These are phyloP conservation scores for Sebastes hubbsi DNA, from an alignment of 2,797 vertebrate species.

Conservation along the genomic window DNA sequence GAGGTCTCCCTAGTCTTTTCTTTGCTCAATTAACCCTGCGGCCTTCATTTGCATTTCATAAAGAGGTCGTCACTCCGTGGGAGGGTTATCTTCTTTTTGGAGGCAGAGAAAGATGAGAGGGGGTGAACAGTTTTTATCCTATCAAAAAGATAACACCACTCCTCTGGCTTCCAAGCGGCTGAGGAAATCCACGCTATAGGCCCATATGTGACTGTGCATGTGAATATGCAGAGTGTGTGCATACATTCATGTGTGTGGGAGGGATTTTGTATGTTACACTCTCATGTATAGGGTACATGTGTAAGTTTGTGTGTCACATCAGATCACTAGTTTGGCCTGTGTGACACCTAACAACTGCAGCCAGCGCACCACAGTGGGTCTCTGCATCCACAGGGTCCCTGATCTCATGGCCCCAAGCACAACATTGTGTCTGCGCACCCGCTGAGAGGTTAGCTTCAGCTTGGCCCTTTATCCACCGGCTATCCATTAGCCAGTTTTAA, in stretches of 20 bases:
- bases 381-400: background rate
- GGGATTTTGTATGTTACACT: background rate
- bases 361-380: constrained; percentile 6
- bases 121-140: constrained; percentile 84
- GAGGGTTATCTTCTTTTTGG: constrained; percentile 83
- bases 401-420: constrained; percentile 1
- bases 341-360: background rate
- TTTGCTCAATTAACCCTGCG: constrained; percentile 85
- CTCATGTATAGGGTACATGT: background rate
- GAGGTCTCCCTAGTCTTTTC: constrained; percentile 65
- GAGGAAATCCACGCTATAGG: constrained; percentile 78
- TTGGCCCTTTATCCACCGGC: constrained; percentile 49
- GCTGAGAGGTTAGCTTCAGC: constrained; percentile 51
- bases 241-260: background rate
- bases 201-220: constrained; percentile 15
- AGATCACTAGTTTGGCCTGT: constrained; percentile 1
- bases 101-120: constrained; percentile 81
- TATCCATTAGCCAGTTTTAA: constrained; percentile 69
- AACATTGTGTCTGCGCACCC: constrained; percentile 3
- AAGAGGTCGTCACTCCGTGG: constrained; percentile 71
- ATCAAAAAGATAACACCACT: constrained; percentile 90
- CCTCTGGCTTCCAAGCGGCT: constrained; percentile 89
- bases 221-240: constrained; percentile 25
- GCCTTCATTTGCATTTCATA: constrained; percentile 90
- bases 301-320: background rate